phyloP scores from a whole-genome alignment of 1,140 invertebrate genomes.

The Diplogasteroides magnus region DNA sequence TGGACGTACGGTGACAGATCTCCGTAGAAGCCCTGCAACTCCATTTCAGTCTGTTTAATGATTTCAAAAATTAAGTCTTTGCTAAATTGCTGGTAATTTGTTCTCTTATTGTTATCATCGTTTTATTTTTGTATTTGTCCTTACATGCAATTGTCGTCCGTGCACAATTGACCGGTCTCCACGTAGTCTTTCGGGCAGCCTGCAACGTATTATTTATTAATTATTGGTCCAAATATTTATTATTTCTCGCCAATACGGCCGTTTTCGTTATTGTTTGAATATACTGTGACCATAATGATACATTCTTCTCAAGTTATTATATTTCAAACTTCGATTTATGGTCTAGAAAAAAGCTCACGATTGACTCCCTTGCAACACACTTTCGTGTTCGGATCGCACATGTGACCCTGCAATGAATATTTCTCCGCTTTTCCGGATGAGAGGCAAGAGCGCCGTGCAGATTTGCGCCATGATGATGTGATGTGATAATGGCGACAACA shows the following conservation, averaged over 20 bases:
- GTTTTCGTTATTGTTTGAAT: no score
- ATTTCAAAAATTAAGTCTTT: no score
- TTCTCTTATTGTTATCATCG: no score
- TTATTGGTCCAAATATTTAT: neutral
- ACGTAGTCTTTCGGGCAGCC: conserved; percentile 43
- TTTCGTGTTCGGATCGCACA: conserved; percentile 41
- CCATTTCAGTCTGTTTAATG: no score
- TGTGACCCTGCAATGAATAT: no score
- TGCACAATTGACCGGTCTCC: conserved; percentile 41
- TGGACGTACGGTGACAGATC: conserved; percentile 37
- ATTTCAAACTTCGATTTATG: neutral
- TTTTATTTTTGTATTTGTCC: neutral
- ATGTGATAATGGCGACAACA: no score
- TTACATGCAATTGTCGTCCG: conserved; percentile 22
- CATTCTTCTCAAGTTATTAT: conserved; percentile 1
- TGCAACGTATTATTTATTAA: conserved; percentile 15
- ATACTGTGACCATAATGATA: neutral
- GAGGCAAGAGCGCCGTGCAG: no score
- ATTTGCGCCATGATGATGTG: no score
- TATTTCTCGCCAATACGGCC: no score
- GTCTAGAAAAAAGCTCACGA: no score
- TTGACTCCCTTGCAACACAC: conserved; percentile 47
- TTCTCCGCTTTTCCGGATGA: no score
- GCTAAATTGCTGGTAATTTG: no score
- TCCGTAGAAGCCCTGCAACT: conserved; percentile 11